Conservation (phyloP, 23 tunicate species). For the Halocynthia roretzi region DNA sequence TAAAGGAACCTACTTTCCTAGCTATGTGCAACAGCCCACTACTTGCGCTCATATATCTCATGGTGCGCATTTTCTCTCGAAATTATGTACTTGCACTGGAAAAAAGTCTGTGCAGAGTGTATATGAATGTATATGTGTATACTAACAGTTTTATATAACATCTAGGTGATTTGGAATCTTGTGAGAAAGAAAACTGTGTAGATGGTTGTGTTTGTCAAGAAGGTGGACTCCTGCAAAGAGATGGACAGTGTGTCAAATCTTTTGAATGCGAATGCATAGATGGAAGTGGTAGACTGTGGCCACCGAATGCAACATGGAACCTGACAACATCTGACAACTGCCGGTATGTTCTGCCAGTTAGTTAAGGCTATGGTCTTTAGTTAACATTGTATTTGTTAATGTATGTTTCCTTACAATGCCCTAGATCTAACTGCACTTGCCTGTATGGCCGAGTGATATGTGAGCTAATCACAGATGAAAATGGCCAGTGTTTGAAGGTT, state of each 20-base stretch:
- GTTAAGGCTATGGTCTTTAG: not conserved
- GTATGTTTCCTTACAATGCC: not conserved
- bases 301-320: constrained; percentile 19
- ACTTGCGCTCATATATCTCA: constrained; percentile 30
- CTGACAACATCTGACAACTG: constrained; percentile 1
- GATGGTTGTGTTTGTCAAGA: constrained; percentile 42
- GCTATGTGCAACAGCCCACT: constrained; percentile 6
- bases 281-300: constrained; percentile 15
- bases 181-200: constrained; percentile 20
- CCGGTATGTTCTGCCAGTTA: not conserved
- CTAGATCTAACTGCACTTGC: constrained; percentile 7
- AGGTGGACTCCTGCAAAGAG: constrained; percentile 24
- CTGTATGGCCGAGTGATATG: not conserved
- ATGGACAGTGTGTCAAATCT: constrained; percentile 33
- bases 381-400: not conserved
- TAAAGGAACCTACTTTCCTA: not conserved
- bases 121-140: too few species aligned
- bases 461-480: not conserved
- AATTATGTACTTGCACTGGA: too few species aligned
- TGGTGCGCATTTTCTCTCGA: constrained; percentile 5
- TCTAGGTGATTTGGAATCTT: not conserved
- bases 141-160: not conserved
- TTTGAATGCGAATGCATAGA: constrained; percentile 56
- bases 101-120: too few species aligned
- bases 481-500: not conserved